Evolutionary conservation across 2,888 invertebrate genomes (phyloP), one percentile per base, ranked within the genome.

Genomic region (Drosophila robusta): DNA sequence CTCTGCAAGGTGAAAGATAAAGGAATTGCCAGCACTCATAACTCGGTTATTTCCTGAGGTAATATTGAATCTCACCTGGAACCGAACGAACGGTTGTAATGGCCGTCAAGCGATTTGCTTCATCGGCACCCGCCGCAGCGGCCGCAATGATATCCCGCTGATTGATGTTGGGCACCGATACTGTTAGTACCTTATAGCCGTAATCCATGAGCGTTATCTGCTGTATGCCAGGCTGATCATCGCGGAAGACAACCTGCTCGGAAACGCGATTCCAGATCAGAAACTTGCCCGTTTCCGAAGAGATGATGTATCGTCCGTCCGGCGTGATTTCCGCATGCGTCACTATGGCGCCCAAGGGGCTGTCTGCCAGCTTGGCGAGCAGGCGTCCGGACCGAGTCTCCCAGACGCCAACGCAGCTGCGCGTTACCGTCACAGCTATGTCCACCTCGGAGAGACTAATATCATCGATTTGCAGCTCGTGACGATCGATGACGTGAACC

Each of bases 341-440:
- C 0, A 99, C 97, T 78, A 98, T 98, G 7, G 98, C 98, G 0
- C 98, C 98, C 3, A 98, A 93, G 0, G 98, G 97, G 75, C 97
- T 97, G 81, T 98, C 98, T 0, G 98, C 97, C 34, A 98, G 93
- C 90, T 97, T 97, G 0, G 97, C 95, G 66, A 96, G 93, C n/a
- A 98, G 93, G 80, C 95, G 95, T 0, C 98, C 98, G 0, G 96
- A 95, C 75, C 95, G 94, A 24, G 98, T 94, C 91, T 98, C 96
- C 98, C 99, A 99, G 2, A 99, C 95, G 0, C 98, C 99, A 72
- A 99, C 97, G 90, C 98, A 98, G 84, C 97, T 97, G 67, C 99
- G 94, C 0, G 99, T 99, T 0, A 97, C 98, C 0, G 98, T 98
- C 0, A 97, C 97, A 5, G 98, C 98, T 38, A 98, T 93, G 56